Percentiles rank a stretch among this genome's conserved stretches.
phyloP scores from a whole-genome alignment of 2,888 invertebrate species.

The Nomada ferruginata region DNA sequence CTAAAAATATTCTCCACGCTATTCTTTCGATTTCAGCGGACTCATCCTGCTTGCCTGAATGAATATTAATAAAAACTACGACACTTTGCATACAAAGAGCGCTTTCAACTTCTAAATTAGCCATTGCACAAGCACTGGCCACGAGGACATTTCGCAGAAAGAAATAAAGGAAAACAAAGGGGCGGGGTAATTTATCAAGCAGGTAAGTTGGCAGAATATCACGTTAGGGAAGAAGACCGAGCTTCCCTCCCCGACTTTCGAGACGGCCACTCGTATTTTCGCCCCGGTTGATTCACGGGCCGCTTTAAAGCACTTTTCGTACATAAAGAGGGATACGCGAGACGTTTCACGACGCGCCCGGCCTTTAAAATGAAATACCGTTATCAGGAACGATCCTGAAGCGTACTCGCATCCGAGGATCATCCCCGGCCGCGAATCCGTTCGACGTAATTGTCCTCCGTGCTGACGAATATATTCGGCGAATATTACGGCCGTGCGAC shows the following conservation, averaged over 20 bases:
- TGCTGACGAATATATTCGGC: constrained; percentile 47
- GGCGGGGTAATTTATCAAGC: constrained; percentile 46
- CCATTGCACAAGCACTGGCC: too few relatives aligned
- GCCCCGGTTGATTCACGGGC: constrained; percentile 50
- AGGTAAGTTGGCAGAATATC: constrained; percentile 48
- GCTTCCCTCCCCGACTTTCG: constrained; percentile 18
- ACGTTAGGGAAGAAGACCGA: constrained; percentile 11
- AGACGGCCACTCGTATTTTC: constrained; percentile 55
- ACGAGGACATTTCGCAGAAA: too few relatives aligned
- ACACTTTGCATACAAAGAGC: too few relatives aligned
- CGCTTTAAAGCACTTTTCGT: constrained; percentile 49
- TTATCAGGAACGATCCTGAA: constrained; percentile 23
- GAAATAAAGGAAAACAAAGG: neutral
- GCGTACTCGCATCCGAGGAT: neutral
- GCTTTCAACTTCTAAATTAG: too few relatives aligned
- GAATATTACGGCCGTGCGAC: constrained; percentile 11
- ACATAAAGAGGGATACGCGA: constrained; percentile 44
- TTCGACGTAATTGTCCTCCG: constrained; percentile 39
- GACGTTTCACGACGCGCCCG: constrained; percentile 26
- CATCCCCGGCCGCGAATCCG: constrained; percentile 32
- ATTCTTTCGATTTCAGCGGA: too few relatives aligned
- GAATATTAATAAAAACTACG: too few relatives aligned
- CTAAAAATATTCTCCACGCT: too few relatives aligned
- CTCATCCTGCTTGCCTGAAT: too few relatives aligned
- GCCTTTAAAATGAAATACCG: constrained; percentile 44